phyloP scores from a whole-genome alignment of 2,797 vertebrate genomes.

The Smutsia temminckii region DNA sequence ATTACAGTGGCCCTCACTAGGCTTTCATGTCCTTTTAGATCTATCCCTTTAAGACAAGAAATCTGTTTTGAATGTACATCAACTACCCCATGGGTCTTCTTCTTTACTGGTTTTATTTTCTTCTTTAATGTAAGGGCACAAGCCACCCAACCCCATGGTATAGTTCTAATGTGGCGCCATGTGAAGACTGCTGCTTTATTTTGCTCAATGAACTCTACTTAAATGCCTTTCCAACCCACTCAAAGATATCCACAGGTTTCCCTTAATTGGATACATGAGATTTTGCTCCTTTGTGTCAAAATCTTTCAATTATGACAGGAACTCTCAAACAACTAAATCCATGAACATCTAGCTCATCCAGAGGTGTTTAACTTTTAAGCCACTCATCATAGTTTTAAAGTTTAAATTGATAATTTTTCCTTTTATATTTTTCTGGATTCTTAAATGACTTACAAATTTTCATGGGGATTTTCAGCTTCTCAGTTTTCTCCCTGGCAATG shows the following conservation, averaged over 20 bases:
- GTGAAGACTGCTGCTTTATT: not conserved
- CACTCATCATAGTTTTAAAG: not conserved
- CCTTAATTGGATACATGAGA: not conserved
- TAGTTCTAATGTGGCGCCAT: not conserved
- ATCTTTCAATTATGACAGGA: not conserved
- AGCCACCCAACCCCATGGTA: not conserved
- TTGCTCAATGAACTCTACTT: not conserved
- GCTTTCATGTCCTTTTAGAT: not conserved
- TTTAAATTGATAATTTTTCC: not conserved
- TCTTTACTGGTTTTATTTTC: not conserved
- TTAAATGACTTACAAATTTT: not conserved
- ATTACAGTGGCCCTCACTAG: not conserved
- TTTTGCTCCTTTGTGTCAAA: not conserved
- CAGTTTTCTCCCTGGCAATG: not conserved
- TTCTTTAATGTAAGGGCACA: not conserved
- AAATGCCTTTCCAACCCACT: not conserved
- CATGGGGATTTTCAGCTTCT: not conserved
- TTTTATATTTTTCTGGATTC: not conserved
- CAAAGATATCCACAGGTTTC: not conserved
- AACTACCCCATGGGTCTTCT: not conserved
- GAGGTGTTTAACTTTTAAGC: constrained; percentile 9
- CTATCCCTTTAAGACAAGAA: not conserved
- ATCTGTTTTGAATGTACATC: not conserved
- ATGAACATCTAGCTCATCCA: not conserved
- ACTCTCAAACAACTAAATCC: not conserved